phyloP scores from a whole-genome alignment of 1,140 invertebrate genomes.

The Neodiprion fabricii region DNA sequence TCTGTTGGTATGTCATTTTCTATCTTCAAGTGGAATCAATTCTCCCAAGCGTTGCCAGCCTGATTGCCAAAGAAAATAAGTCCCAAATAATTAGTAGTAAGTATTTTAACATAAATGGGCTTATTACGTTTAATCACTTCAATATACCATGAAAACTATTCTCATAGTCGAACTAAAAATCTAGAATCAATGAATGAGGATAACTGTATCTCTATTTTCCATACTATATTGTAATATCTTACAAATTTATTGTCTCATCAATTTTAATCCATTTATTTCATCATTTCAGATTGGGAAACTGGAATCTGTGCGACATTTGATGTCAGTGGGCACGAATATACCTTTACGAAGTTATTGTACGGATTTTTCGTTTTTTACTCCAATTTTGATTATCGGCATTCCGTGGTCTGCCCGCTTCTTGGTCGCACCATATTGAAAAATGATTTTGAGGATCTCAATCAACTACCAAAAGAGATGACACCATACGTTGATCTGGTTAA shows the following conservation, averaged over 20 bases:
- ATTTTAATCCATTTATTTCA: background rate
- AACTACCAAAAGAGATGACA: conserved; percentile 33
- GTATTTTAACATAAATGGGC: conserved; percentile 11
- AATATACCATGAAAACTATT: background rate
- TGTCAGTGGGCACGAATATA: background rate
- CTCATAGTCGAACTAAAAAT: no score
- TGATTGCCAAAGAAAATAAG: conserved; percentile 32
- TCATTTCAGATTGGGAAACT: conserved; percentile 23
- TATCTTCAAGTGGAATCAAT: conserved; percentile 40
- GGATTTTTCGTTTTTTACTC: conserved; percentile 62
- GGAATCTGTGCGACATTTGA: conserved; percentile 8
- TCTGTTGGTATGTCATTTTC: conserved; percentile 48
- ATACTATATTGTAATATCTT: conserved; percentile 19
- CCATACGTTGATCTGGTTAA: conserved; percentile 42
- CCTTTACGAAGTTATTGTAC: conserved; percentile 50
- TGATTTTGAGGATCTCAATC: conserved; percentile 16
- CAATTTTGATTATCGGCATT: conserved; percentile 55
- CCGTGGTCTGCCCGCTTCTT: conserved; percentile 60
- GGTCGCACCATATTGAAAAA: conserved; percentile 48
- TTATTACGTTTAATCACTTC: conserved; percentile 10
- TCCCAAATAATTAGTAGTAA: conserved; percentile 31
- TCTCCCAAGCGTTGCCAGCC: conserved; percentile 35
- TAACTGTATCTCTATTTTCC: background rate
- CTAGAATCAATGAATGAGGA: no score
- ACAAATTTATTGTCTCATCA: conserved; percentile 24